Base-by-base conservation (phyloP, 1,140 invertebrate genomes). In the Micrasema minimum region DNA sequence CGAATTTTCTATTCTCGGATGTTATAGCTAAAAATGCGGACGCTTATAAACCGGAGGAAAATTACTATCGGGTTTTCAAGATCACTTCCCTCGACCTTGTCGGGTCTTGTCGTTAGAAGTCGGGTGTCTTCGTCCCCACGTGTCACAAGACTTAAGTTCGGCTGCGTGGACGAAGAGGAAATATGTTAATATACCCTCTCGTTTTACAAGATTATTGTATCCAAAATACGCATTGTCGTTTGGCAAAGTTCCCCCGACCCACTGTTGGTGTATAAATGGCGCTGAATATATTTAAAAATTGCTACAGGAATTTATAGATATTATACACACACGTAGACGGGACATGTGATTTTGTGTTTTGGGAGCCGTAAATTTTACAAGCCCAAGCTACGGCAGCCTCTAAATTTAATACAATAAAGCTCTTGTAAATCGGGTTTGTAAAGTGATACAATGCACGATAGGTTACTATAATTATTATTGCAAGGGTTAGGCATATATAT, bases 31-130 rank as follows among this genome's bases (percentile, higher is more conserved):
- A 31, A 31, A 31, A 31, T 31, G 26, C 26, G 26, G 26, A 31
- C 26, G 26, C 26, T 31, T 31, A 4, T n/a, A n/a, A n/a, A n/a
- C 3, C 7, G n/a, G 5, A 48, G 5, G 6, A 38, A 5, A 18
- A 38, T 59, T 59, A n/a, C 38, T 18, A 64, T 64, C 18, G n/a
- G 45, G 43, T 23, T 46, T 31, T 48, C 59, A 31, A 64, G 59
- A 64, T 64, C 59, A 64, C 22, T 64, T 64, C 23, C 59, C 41
- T 23, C 59, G 59, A 48, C 59, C 59, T 64, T 64, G 59, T 43
- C 55, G 55, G 37, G 10, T 59, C 59, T 31, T 9, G 43, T 12
- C 59, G 43, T 12, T 16, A 31, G 9, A n/a, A 7, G 43, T 64
- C 43, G 59, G 41, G 22, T 45, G 14, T 46, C 23, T 23, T 64